Percentiles rank a stretch among this genome's conserved stretches.
Evolutionary conservation across 2,113 vertebrate genomes (phyloP).

Genomic region (Copsychus sechellarum): DNA sequence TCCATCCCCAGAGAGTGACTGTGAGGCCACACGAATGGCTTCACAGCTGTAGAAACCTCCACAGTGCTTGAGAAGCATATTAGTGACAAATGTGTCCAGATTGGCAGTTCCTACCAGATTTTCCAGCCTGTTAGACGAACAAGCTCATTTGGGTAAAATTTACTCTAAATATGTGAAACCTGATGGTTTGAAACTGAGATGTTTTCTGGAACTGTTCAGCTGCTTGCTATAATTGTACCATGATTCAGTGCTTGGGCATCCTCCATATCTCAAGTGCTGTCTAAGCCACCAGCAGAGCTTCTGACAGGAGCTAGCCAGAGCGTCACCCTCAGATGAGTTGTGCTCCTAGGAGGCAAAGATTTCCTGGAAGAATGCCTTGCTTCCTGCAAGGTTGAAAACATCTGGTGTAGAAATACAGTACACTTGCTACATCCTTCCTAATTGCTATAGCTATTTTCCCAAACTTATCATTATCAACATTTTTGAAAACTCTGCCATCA

Average conservation of each 20-base stretch:
- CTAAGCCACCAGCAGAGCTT: not conserved
- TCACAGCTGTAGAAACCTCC: not conserved
- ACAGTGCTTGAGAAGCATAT: not conserved
- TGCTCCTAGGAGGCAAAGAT: not conserved
- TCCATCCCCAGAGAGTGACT: not conserved
- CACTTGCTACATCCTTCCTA: not conserved
- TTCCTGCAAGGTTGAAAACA: not conserved
- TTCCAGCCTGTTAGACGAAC: slow-evolving; percentile 11
- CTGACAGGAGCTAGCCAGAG: not conserved
- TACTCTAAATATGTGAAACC: slow-evolving; percentile 41
- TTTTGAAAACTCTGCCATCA: not conserved
- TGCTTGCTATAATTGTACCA: not conserved
- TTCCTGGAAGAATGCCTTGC: not conserved
- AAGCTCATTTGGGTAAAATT: not conserved
- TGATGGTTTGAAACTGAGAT: slow-evolving; percentile 22
- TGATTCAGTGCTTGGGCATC: slow-evolving; percentile 19
- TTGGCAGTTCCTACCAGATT: slow-evolving; percentile 12
- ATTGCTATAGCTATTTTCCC: not conserved
- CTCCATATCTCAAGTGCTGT: not conserved
- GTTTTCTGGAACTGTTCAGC: slow-evolving; percentile 16
- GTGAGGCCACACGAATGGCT: not conserved
- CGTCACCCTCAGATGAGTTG: not conserved
- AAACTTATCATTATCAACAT: fast-evolving
- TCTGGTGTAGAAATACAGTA: not conserved
- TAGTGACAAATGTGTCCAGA: slow-evolving; percentile 19